Percentiles rank a stretch among this genome's conserved stretches.
Conservation (phyloP, 2,888 invertebrate genomes). For the Phlogophora meticulosa region DNA sequence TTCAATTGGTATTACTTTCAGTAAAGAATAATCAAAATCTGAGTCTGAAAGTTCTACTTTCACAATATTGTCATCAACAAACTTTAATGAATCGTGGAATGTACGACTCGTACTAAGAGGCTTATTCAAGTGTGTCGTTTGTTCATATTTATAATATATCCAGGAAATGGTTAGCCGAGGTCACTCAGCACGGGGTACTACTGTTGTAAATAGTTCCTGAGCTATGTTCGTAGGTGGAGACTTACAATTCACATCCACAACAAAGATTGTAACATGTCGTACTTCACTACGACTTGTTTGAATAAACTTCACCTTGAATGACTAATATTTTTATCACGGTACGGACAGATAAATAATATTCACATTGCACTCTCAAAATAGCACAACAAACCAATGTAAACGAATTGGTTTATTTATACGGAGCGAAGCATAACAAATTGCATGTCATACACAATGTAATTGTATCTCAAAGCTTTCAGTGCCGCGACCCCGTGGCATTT, state of each 20-base stretch:
- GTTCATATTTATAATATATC: background rate
- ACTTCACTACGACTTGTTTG: background rate
- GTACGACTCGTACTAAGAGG: background rate
- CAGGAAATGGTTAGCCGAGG: slow-evolving; percentile 20
- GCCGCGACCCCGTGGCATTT: slow-evolving; percentile 31
- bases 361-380: background rate
- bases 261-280: background rate
- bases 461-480: slow-evolving; percentile 20
- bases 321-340: no score
- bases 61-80: background rate
- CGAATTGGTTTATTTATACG: slow-evolving; percentile 10
- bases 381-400: background rate
- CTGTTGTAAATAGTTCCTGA: slow-evolving; percentile 9
- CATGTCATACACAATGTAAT: slow-evolving; percentile 7
- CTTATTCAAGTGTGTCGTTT: background rate
- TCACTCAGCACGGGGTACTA: background rate
- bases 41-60: no score
- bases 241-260: background rate
- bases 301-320: background rate
- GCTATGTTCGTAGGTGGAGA: slow-evolving; percentile 24
- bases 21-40: background rate
- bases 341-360: background rate
- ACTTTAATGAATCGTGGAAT: background rate
- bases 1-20: background rate
- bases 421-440: background rate